These are phyloP conservation scores for Rhegmatorhina hoffmannsi DNA, from an alignment of 2,113 vertebrate genomes.

Conservation along the genomic window DNA sequence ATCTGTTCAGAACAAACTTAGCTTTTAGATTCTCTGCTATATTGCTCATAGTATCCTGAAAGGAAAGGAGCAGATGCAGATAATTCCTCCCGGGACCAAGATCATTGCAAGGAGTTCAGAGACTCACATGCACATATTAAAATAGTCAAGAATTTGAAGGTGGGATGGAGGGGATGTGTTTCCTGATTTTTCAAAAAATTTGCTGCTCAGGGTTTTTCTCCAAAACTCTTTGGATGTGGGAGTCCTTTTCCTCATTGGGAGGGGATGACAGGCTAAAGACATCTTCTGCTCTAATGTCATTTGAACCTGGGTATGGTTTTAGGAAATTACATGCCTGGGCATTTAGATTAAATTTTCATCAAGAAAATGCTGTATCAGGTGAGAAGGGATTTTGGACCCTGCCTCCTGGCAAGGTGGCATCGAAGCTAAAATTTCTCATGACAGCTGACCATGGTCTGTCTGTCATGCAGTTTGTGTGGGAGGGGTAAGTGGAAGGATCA, in stretches of 20 bases:
- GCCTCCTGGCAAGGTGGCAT: neutral
- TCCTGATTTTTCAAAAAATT: slow-evolving; percentile 17
- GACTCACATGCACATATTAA: neutral
- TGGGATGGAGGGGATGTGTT: neutral
- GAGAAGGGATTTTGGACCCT: neutral
- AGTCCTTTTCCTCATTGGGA: neutral
- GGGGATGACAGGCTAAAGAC: neutral
- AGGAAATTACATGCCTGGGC: neutral
- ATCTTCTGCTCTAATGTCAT: neutral
- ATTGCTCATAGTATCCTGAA: slow-evolving; percentile 18
- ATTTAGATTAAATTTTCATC: neutral
- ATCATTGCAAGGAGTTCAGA: slow-evolving; percentile 28
- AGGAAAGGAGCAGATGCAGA: slow-evolving; percentile 7
- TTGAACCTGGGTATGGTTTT: neutral
- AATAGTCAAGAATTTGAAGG: slow-evolving; percentile 9
- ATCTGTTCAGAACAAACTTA: slow-evolving; percentile 35
- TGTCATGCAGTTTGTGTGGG: neutral
- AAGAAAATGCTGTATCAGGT: neutral
- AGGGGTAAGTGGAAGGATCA: neutral
- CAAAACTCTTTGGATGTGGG: neutral
- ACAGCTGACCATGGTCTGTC: neutral
- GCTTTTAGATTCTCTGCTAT: neutral
- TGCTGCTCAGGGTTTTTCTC: neutral
- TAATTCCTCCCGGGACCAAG: neutral
- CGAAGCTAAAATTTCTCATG: neutral